Evolutionary conservation across 2,113 vertebrate species (phyloP), one percentile per base, ranked within the genome.

Genomic region (Ceuthmochares aereus): DNA sequence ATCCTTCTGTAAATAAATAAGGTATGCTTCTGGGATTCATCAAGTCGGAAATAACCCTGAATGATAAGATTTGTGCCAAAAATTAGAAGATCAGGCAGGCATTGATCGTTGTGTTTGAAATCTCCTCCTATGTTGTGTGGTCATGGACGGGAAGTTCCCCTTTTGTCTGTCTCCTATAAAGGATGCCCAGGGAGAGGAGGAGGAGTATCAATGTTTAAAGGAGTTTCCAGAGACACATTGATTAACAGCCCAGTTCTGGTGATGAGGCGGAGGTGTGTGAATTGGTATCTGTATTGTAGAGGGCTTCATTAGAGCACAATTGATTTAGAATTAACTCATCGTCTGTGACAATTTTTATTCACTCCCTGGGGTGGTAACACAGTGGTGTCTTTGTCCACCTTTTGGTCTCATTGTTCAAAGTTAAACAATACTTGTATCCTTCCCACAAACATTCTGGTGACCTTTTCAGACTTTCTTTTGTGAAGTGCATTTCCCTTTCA

Each of bases 381-480:
- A 56, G 69, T 40, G 70, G 25, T 72, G 94, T 73, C 77, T 75
- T 86, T 87, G 70, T 89, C 70, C 85, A 90, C 84, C 43, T 79
- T 84, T 64, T 75, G n/a, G 62, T 89, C 81, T 72, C 20, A 3
- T 69, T 78, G 81, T 81, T 89, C 74, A 27, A 36, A 79, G 74
- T 63, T 76, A 22, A 56, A 87, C 56, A 64, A 40, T 40, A 7
- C 30, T 81, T 8, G 9, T 49, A 62, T 83, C 87, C 74, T 94
- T 93, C 74, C 67, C 58, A 73, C 74, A 96, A 45, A 79, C 58
- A 55, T 89, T 52, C 87, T 37, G 74, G 78, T 84, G 84, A 91
- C 87, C 56, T 91, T 94, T 95, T 56, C 84, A 73, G 66, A 47
- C 55, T 72, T 90, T 29, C 52, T 81, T 47, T 1, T 14, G 20